phyloP scores from a whole-genome alignment of 2,888 invertebrate genomes.

The Dysmachus trigonus region DNA sequence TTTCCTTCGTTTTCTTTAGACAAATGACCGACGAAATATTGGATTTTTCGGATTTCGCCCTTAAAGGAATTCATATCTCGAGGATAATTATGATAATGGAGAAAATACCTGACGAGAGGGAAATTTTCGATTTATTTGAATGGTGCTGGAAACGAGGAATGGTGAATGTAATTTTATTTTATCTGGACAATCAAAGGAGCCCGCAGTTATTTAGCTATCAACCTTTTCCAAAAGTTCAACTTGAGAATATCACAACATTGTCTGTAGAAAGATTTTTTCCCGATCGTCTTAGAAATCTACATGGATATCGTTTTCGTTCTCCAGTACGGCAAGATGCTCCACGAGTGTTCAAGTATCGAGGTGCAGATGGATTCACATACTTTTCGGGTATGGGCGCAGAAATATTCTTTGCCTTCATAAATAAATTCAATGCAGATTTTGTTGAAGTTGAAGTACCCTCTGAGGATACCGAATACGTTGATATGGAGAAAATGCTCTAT shows the following conservation, averaged over 20 bases:
- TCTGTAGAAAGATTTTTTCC: neutral
- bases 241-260: conserved; percentile 4
- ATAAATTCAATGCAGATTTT: conserved; percentile 30
- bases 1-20: neutral
- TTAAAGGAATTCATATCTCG: neutral
- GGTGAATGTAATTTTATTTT: conserved; percentile 18
- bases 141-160: conserved; percentile 35
- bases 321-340: conserved; percentile 42
- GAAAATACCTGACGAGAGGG: neutral
- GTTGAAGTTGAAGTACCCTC: neutral
- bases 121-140: neutral
- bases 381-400: neutral
- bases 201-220: conserved; percentile 27
- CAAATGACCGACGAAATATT: neutral
- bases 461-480: neutral
- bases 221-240: conserved; percentile 33
- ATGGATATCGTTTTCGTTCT: conserved; percentile 39
- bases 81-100: neutral
- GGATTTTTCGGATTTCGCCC: neutral
- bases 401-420: conserved; percentile 27
- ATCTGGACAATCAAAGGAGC: neutral
- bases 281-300: conserved; percentile 6
- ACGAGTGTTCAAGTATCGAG: conserved; percentile 21
- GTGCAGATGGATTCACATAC: neutral
- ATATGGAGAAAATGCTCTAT: neutral